A percentile compares a stretch with the other conserved stretches of the same genome.
Evolutionary conservation across 2,797 vertebrate genomes (phyloP).

Genomic region (Hyperoplus lanceolatus): DNA sequence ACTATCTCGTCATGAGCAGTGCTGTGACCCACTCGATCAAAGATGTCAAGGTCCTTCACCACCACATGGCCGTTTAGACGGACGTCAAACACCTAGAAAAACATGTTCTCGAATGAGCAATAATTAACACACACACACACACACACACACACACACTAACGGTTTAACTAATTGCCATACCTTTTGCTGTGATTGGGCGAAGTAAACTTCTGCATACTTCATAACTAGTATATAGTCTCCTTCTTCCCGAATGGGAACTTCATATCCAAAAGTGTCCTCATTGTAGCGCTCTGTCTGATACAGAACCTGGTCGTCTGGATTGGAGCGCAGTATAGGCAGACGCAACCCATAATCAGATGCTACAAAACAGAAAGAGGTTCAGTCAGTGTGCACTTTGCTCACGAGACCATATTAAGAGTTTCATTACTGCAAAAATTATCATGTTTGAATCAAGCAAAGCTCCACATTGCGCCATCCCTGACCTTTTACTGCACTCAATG

Average conservation of each 20-base stretch:
- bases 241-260: conserved; percentile 95
- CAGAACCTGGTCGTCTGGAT: conserved; percentile 94
- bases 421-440: conserved; percentile 8
- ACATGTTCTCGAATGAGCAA: not conserved
- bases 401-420: conserved; percentile 13
- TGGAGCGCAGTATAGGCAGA: conserved; percentile 95
- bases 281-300: conserved; percentile 99
- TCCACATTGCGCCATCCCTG: conserved; percentile 14
- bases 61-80: conserved; percentile 95
- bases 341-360: conserved; percentile 99
- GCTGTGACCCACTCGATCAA: conserved; percentile 97
- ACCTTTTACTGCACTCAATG: conserved; percentile 36
- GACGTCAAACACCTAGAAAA: conserved; percentile 93
- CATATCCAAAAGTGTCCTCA: conserved; percentile 97
- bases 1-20: conserved; percentile 98
- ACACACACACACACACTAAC: not conserved
- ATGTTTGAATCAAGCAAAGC: conserved; percentile 15
- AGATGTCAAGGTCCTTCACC: conserved; percentile 98
- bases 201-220: conserved; percentile 99
- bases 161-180: conserved; percentile 73
- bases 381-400: conserved; percentile 27
- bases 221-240: conserved; percentile 97
- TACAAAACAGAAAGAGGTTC: conserved; percentile 57
- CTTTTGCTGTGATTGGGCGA: conserved; percentile 99
- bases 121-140: not conserved